Conservation (phyloP, 2,797 vertebrate genomes). For the Oreochromis grahami region DNA sequence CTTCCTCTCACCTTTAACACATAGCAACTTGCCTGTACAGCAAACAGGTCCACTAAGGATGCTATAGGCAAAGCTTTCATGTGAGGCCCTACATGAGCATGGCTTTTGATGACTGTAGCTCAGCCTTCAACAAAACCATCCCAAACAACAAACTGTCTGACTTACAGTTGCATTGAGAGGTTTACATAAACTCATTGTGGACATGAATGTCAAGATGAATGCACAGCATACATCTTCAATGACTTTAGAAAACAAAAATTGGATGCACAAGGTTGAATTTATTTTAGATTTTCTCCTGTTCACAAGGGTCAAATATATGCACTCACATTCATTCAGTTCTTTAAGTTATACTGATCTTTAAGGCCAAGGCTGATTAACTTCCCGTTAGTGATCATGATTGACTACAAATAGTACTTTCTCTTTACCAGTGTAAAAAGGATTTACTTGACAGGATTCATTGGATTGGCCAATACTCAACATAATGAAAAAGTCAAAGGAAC, state of each 20-base stretch:
- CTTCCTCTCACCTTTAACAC: not conserved
- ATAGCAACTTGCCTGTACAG: accelerated
- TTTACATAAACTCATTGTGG: too few relatives aligned
- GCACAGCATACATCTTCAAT: not conserved
- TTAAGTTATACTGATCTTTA: too few relatives aligned
- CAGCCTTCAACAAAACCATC: too few relatives aligned
- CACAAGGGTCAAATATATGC: too few relatives aligned
- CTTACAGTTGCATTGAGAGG: too few relatives aligned
- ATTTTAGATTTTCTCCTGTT: not conserved
- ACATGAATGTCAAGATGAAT: not conserved
- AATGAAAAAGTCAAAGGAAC: not conserved
- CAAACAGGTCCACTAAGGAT: not conserved
- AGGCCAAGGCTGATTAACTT: too few relatives aligned
- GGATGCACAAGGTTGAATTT: not conserved
- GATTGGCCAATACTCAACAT: not conserved
- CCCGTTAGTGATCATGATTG: too few relatives aligned
- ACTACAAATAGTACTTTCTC: too few relatives aligned
- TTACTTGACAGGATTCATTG: not conserved
- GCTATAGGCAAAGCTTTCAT: not conserved
- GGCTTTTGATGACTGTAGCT: not conserved
- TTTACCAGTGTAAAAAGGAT: not conserved
- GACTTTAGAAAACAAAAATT: not conserved
- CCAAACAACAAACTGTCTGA: too few relatives aligned
- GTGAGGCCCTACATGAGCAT: not conserved
- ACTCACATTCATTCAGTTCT: too few relatives aligned